Percentiles rank a stretch among this genome's conserved stretches.
Conservation (phyloP, 1,140 invertebrate genomes). For the Melitaea cinxia region DNA sequence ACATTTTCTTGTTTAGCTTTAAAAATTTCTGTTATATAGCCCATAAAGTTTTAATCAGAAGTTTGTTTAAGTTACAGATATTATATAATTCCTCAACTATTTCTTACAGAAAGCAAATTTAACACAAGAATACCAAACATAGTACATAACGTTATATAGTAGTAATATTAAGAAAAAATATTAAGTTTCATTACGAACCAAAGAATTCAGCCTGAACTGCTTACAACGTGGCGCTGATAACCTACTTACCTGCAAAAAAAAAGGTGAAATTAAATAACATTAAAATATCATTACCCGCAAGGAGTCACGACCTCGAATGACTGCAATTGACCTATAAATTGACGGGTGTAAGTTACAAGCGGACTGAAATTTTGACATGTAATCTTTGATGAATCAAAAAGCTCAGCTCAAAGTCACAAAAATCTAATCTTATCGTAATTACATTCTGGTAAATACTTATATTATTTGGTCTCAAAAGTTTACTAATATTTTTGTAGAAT, state of each 20-base stretch:
- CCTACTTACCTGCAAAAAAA: slow-evolving; percentile 77
- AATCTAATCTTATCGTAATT: no score
- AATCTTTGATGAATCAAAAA: neutral
- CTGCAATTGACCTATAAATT: slow-evolving; percentile 66
- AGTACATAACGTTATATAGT: no score
- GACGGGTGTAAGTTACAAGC: slow-evolving; percentile 37
- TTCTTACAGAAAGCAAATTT: neutral
- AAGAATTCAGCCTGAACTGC: slow-evolving; percentile 16
- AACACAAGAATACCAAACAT: no score
- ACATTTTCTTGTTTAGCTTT: no score
- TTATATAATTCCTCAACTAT: neutral
- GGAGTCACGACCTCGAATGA: slow-evolving; percentile 61
- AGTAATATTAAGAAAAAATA: slow-evolving; percentile 4
- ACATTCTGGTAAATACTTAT: no score
- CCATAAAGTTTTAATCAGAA: no score
- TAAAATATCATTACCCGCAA: slow-evolving; percentile 74
- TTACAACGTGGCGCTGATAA: slow-evolving; percentile 40
- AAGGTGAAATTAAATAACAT: slow-evolving; percentile 71
- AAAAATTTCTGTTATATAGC: no score
- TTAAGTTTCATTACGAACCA: slow-evolving; percentile 10
- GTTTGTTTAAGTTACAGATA: no score
- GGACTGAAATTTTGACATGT: slow-evolving; percentile 25
- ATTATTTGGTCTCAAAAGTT: no score
- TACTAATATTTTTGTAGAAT: no score
- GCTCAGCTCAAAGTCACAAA: no score